phyloP scores from a whole-genome alignment of 30 jellyfish, hydroid and myxozoan species.

The Mastigias papua region DNA sequence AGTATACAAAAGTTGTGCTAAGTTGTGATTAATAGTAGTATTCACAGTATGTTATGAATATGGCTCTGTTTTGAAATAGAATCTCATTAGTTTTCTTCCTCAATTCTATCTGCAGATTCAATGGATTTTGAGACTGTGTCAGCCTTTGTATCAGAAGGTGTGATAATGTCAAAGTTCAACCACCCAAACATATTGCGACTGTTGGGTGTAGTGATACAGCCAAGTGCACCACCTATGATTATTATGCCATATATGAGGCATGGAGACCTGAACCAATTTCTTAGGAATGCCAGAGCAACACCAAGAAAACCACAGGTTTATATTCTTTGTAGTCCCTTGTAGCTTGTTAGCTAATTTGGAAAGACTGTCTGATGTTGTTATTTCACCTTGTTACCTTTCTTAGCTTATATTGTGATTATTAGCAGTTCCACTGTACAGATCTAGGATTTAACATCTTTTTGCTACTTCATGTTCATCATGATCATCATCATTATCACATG shows the following conservation, averaged over 20 bases:
- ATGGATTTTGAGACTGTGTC: slow-evolving; percentile 83
- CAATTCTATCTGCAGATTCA: slow-evolving; percentile 20
- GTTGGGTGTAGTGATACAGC: slow-evolving; percentile 87
- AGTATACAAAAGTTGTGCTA: too few species aligned
- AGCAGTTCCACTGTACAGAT: too few species aligned
- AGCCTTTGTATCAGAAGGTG: slow-evolving; percentile 88
- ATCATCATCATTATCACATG: too few species aligned
- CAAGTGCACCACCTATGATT: slow-evolving; percentile 87
- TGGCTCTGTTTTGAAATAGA: too few species aligned
- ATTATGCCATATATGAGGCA: slow-evolving; percentile 87
- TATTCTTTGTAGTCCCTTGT: background rate
- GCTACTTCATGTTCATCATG: too few species aligned
- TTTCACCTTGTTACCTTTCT: too few species aligned
- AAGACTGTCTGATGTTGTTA: too few species aligned
- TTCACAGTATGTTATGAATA: too few species aligned
- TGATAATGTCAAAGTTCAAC: slow-evolving; percentile 74
- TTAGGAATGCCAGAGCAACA: slow-evolving; percentile 87
- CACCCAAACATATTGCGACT: slow-evolving; percentile 78
- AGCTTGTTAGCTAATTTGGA: too few species aligned
- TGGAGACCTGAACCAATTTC: slow-evolving; percentile 92
- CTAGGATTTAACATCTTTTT: too few species aligned
- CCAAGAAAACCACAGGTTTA: slow-evolving; percentile 92
- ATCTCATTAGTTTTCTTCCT: background rate
- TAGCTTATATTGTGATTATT: too few species aligned
- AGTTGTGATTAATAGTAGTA: too few species aligned